Base-by-base conservation (phyloP, 2,113 vertebrate genomes). In the Platanista minor region DNA sequence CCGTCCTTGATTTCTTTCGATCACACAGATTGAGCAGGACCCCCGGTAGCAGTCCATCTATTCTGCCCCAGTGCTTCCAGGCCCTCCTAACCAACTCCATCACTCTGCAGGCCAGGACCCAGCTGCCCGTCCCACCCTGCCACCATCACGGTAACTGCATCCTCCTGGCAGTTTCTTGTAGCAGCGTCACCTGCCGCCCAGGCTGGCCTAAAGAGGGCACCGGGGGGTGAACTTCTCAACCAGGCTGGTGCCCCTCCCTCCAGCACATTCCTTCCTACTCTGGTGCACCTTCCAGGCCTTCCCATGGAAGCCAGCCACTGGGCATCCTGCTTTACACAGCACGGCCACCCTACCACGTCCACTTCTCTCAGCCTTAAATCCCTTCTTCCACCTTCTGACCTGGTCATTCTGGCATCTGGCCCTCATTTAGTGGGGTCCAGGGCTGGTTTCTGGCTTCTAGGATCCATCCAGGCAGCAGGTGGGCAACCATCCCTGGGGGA, bases 271-370 rank as follows among this genome's bases (percentile, higher is more conserved):
- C 27, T 52, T 36, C 17, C 13, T 2, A 29, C 66, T 18, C 4
- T 9, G 7, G 52, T 3, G 8, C 15, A 1, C 2, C 52, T 71
- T 33, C 41, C 1, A 1, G 62, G 33, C 8, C 54, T 27, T 31
- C 36, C 71, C 0, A 5, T 1, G 17, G 17, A 27, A 4, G 88
- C 4, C 52, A 4, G 6, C 33, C 49, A 0, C 21, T 0, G 1
- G 57, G 41, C 2, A 0, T 61, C 13, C 52, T 21, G n/a, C 41
- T 31, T 61, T 1, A 14, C 13, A 0, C 0, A 27, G 27, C 1
- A 0, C 13, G 3, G 13, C 54, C n/a, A 13, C 31, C 8, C 31
- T 0, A 1, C 4, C 21, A 1, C 0, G 8, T 57, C 46, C 13
- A 0, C 78, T 27, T 6, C 82, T 39, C 72, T 36, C 11, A 13